A percentile compares a stretch with the other conserved stretches of the same genome.
Conservation (phyloP, 2,888 invertebrate genomes). For the Tromatobia lineatoria region DNA sequence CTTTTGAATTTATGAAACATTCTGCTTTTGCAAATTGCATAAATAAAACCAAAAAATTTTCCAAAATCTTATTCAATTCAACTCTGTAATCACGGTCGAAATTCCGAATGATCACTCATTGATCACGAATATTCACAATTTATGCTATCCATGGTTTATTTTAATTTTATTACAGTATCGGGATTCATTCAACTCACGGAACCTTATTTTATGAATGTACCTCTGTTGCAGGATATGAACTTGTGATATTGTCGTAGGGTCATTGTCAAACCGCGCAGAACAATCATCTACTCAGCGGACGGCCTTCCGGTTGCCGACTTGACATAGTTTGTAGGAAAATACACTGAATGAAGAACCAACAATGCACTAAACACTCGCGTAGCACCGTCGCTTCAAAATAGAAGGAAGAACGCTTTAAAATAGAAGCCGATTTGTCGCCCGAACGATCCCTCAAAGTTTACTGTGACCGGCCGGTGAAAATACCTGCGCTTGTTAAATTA, state of each 20-base stretch:
- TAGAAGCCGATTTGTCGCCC: conserved; percentile 21
- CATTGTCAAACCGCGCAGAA: conserved; percentile 12
- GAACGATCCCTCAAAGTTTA: conserved; percentile 40
- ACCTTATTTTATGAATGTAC: background rate
- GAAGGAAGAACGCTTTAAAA: background rate
- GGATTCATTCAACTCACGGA: background rate
- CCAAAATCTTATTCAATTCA: too few species aligned
- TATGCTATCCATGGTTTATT: background rate
- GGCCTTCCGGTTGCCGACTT: background rate
- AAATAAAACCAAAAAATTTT: too few species aligned
- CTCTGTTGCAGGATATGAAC: conserved; percentile 9
- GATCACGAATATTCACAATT: background rate
- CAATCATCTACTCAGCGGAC: conserved; percentile 12
- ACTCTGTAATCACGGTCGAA: too few species aligned
- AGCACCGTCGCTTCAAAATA: background rate
- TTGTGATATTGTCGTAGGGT: background rate
- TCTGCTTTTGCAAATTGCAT: too few species aligned
- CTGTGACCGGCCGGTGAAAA: conserved; percentile 46
- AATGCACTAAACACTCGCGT: conserved; percentile 4
- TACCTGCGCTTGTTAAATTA: conserved; percentile 20
- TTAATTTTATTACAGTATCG: background rate
- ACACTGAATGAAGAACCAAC: background rate
- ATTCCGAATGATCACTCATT: background rate
- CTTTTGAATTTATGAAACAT: too few species aligned
- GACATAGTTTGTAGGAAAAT: background rate